Evolutionary conservation across 2,888 invertebrate species (phyloP).

Genomic region (Napeogenes sylphis): DNA sequence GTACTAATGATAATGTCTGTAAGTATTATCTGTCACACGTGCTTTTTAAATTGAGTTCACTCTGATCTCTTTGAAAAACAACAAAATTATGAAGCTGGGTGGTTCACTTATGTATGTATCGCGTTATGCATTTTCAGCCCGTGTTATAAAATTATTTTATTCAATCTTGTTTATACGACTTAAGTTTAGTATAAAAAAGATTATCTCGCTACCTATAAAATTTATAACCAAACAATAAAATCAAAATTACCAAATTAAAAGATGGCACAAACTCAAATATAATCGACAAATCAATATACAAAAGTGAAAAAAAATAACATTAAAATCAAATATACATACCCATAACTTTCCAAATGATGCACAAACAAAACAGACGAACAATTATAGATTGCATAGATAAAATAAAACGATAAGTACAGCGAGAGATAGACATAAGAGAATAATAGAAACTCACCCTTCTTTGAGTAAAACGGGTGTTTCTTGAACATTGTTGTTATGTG

Average conservation of each 20-base stretch:
- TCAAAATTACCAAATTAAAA: conserved; percentile 11
- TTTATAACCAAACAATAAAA: too few species aligned
- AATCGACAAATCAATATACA: conserved; percentile 11
- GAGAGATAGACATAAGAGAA: neutral
- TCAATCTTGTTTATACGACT: too few species aligned
- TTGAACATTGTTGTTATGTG: conserved; percentile 77
- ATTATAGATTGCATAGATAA: conserved; percentile 28
- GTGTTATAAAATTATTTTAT: too few species aligned
- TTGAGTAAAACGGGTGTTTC: conserved; percentile 89
- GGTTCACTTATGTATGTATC: too few species aligned
- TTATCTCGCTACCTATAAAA: too few species aligned
- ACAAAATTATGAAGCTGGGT: too few species aligned
- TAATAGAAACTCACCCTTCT: conserved; percentile 86
- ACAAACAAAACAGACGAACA: conserved; percentile 39
- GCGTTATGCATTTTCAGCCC: too few species aligned
- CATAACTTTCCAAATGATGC: conserved; percentile 61
- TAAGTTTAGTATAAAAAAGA: too few species aligned
- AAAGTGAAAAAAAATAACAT: conserved; percentile 16
- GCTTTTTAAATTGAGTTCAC: too few species aligned
- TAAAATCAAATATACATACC: conserved; percentile 53
- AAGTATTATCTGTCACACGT: too few species aligned
- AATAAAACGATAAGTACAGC: conserved; percentile 19
- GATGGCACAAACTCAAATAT: conserved; percentile 8
- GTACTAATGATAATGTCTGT: neutral
- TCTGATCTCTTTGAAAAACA: neutral